Percentiles rank a stretch among this genome's conserved stretches.
Conservation (phyloP, 2,888 invertebrate genomes). For the Himalopsyche anomala region DNA sequence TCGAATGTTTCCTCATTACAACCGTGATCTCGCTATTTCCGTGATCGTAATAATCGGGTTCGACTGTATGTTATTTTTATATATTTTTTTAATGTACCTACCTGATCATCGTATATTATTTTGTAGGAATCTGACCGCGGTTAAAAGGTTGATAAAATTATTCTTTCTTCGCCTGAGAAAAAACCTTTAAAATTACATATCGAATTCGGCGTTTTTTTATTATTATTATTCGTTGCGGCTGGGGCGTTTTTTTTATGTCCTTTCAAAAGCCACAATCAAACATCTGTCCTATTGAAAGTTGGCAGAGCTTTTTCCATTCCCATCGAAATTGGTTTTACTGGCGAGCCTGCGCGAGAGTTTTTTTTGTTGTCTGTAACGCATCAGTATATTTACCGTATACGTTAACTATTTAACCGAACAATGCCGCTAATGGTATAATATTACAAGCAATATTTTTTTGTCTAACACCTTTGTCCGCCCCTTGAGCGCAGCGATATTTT, state of each 20-base stretch:
- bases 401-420: conserved; percentile 8
- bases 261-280: conserved; percentile 41
- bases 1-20: too few species aligned
- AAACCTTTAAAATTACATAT: conserved; percentile 33
- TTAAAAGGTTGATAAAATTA: conserved; percentile 1
- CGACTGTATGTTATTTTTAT: too few species aligned
- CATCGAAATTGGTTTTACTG: conserved; percentile 40
- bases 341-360: conserved; percentile 8
- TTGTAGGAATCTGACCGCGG: not conserved
- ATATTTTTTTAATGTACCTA: too few species aligned
- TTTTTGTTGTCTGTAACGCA: conserved; percentile 22
- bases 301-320: conserved; percentile 39
- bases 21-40: too few species aligned
- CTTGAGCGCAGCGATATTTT: too few species aligned
- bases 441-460: not conserved
- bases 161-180: conserved; percentile 12
- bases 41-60: too few species aligned
- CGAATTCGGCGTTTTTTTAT: conserved; percentile 27
- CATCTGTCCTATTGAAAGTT: conserved; percentile 42
- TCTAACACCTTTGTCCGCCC: too few species aligned
- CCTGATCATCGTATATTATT: too few species aligned
- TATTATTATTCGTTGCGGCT: conserved; percentile 27
- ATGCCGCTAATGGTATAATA: conserved; percentile 18
- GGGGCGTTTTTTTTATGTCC: conserved; percentile 42
- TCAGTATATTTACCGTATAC: conserved; percentile 10